A percentile compares a stretch with the other conserved stretches of the same genome.
phyloP scores from a whole-genome alignment of 2,113 vertebrate species.

The Phyllostomus discolor region DNA sequence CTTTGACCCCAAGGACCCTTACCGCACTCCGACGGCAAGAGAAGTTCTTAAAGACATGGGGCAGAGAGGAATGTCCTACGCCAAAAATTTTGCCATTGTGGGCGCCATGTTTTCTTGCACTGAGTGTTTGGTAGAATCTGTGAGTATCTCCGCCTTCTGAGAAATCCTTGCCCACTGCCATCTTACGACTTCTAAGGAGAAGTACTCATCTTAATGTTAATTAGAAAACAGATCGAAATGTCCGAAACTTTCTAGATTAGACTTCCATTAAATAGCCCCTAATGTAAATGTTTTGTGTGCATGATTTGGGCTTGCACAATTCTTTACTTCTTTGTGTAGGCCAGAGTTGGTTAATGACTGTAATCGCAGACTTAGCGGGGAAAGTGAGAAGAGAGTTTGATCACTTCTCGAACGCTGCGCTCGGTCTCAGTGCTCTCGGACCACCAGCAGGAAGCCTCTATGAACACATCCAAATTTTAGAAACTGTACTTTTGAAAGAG shows the following conservation, averaged over 20 bases:
- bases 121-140: constrained; percentile 96
- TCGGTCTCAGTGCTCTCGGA: neutral
- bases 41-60: constrained; percentile 99
- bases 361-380: neutral
- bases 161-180: neutral
- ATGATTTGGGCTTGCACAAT: neutral
- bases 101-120: constrained; percentile 99
- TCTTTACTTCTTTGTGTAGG: neutral
- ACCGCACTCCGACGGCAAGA: constrained; percentile 90
- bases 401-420: neutral
- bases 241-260: neutral
- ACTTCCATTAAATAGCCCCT: neutral
- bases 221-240: neutral
- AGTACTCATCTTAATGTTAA: neutral
- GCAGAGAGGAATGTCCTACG: constrained; percentile 96
- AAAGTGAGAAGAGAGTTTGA: neutral
- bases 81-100: constrained; percentile 98
- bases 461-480: neutral
- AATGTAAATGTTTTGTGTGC: neutral
- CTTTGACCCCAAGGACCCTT: constrained; percentile 96
- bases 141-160: constrained; percentile 77
- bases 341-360: neutral
- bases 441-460: neutral
- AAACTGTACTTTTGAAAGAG: neutral
- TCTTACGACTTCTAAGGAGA: neutral